Evolutionary conservation across 2,113 vertebrate species (phyloP).

Genomic region (Muntiacus reevesi): DNA sequence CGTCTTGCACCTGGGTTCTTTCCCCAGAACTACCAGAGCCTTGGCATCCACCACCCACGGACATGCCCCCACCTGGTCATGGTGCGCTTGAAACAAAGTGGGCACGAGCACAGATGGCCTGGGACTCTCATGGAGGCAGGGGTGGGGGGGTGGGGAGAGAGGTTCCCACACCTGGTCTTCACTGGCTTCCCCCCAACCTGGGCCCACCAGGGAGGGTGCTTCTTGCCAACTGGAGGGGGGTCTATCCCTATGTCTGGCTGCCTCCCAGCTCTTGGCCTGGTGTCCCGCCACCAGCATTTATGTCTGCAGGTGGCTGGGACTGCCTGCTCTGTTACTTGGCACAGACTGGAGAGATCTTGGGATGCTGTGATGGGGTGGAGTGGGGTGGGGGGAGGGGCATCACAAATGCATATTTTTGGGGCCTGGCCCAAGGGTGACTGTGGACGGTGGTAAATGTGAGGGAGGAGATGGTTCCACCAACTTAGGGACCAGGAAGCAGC

Average conservation of each 20-base stretch:
- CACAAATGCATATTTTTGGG: neutral
- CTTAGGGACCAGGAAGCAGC: neutral
- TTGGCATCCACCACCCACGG: neutral
- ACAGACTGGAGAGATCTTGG: neutral
- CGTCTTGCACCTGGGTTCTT: neutral
- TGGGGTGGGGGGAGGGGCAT: too few species aligned
- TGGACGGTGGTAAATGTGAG: neutral
- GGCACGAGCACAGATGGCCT: neutral
- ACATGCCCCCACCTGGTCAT: neutral
- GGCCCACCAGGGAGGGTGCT: too few species aligned
- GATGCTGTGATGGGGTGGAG: neutral
- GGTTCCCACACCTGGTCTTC: neutral
- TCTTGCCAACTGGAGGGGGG: neutral
- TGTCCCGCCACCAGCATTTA: neutral
- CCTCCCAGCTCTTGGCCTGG: neutral
- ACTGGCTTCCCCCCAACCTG: neutral
- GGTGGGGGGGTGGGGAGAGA: neutral
- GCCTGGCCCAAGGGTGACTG: neutral
- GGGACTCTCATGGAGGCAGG: neutral
- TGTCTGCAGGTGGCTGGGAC: slow-evolving; percentile 36
- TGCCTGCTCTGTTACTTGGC: neutral
- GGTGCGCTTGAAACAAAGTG: accelerated
- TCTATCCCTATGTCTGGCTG: neutral
- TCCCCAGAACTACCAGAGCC: neutral
- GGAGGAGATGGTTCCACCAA: neutral